Evolutionary conservation across 1,140 invertebrate species (phyloP).

Genomic region (Elysia chlorotica): DNA sequence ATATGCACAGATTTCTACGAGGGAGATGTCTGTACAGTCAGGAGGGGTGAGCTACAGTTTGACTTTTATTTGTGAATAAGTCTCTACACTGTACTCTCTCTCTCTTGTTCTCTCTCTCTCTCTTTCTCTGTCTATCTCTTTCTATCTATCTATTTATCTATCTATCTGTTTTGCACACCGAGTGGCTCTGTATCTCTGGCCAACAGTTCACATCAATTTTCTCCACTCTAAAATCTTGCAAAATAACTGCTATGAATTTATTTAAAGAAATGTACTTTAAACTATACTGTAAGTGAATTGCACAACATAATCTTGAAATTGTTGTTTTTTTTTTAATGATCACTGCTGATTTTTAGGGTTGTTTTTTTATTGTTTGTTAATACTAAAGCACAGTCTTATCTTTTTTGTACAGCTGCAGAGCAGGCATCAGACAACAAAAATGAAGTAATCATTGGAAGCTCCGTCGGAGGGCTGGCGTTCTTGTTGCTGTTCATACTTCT

Average conservation of each 20-base stretch:
- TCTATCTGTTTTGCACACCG: background rate
- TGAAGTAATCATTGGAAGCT: background rate
- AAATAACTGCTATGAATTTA: background rate
- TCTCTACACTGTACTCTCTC: no score
- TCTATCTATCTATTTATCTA: background rate
- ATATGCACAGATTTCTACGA: conserved; percentile 4
- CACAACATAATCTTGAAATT: no score
- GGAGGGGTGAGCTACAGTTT: conserved; percentile 7
- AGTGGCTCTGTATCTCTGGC: background rate
- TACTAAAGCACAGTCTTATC: background rate
- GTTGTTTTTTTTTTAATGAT: background rate
- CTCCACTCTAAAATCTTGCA: background rate
- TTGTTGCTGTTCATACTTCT: background rate
- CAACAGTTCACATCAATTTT: background rate
- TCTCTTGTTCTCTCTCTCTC: no score
- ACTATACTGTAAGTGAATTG: no score
- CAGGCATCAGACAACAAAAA: background rate
- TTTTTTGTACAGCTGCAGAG: background rate
- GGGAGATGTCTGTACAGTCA: background rate
- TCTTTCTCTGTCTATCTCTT: background rate
- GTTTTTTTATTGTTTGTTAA: background rate
- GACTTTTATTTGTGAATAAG: background rate
- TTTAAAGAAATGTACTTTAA: no score
- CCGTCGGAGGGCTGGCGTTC: background rate
- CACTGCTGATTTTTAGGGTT: background rate